Evolutionary conservation across 2,113 vertebrate species (phyloP).

Genomic region (Mixornis gularis): DNA sequence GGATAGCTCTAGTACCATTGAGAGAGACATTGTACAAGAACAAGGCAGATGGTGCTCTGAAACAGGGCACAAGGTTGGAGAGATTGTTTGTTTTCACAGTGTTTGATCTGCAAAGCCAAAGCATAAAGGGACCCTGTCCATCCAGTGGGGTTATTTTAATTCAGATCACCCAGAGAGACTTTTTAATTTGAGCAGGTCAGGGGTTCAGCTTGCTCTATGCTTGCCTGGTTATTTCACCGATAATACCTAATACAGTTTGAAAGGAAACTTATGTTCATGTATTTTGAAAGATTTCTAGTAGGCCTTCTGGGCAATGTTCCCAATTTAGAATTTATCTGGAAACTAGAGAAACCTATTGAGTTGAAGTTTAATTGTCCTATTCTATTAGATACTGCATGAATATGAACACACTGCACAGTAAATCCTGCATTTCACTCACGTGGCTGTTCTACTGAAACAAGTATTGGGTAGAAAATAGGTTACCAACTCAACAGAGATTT

Average conservation of each 20-base stretch:
- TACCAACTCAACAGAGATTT: neutral
- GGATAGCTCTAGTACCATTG: neutral
- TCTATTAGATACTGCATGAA: neutral
- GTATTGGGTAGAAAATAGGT: neutral
- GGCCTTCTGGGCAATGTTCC: neutral
- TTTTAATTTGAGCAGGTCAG: neutral
- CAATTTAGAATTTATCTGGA: neutral
- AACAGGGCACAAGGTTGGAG: neutral
- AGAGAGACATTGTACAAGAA: neutral
- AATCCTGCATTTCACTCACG: neutral
- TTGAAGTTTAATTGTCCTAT: neutral
- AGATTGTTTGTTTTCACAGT: neutral
- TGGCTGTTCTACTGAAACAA: neutral
- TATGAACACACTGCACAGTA: neutral
- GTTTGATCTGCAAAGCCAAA: conserved; percentile 1
- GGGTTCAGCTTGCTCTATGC: neutral
- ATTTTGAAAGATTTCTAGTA: conserved; percentile 27
- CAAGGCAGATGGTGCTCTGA: neutral
- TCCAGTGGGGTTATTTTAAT: neutral
- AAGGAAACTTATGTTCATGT: neutral
- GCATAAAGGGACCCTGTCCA: neutral
- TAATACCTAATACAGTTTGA: neutral
- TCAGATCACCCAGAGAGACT: neutral
- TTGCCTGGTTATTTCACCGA: neutral
- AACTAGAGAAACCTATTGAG: neutral